Base-by-base conservation (phyloP, 2,888 invertebrate genomes). In the Coenonympha glycerion region DNA sequence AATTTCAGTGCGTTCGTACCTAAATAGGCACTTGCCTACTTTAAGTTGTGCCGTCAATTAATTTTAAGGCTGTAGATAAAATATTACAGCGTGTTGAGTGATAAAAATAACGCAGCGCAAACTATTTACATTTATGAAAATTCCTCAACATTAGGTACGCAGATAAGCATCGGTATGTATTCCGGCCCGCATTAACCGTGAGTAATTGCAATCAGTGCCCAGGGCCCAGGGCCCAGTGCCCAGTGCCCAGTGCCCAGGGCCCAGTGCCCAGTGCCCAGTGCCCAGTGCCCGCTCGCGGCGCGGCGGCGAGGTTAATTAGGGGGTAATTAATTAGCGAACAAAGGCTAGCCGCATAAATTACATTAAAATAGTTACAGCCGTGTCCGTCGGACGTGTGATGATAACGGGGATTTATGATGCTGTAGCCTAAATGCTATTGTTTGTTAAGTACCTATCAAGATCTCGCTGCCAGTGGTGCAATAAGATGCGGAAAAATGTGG, bases 381-480 rank as follows among this genome's bases (percentile, higher is more conserved):
- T 46, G 41, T 42, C 44, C 51, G 49, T 45, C n/a, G 22, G 18
- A 37, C 36, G 28, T 47, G 26, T 42, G 34, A 8, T 21, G 24
- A 31, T 33, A 22, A 28, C 33, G 22, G 15, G 16, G 15, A 39
- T 24, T 39, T 39, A 39, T 39, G 37, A 39, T 22, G 37, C 15
- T 39, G 37, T 11, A 13, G 37, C 11, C 3, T 36, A 2, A 22
- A 22, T 22, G 24, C 22, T 22, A 15, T 36, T 36, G 34, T 36
- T 36, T n/a, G 6, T 18, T n/a, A n/a, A n/a, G n/a, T n/a, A n/a
- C n/a, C n/a, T n/a, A n/a, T n/a, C n/a, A n/a, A n/a, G n/a, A n/a
- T n/a, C n/a, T n/a, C n/a, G n/a, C n/a, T n/a, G n/a, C n/a, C n/a
- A n/a, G n/a, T n/a, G n/a, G n/a, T n/a, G n/a, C n/a, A n/a, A n/a